Evolutionary conservation across 1,140 invertebrate species (phyloP), one percentile per base, ranked within the genome.

Genomic region (Pseudomyrmex flavicornis): DNA sequence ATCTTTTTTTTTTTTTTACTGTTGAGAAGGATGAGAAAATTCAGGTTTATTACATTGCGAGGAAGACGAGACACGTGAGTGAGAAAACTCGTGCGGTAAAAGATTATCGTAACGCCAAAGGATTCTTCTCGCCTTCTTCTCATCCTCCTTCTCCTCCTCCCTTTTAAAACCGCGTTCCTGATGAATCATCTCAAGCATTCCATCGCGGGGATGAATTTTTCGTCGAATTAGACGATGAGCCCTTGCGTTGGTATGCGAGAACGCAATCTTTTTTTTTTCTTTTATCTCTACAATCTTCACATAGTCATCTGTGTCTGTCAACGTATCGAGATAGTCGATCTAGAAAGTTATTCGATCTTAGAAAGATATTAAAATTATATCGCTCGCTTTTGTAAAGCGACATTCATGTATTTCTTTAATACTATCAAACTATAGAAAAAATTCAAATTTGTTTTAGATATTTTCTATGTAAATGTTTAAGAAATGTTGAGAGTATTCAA

Each of bases 141-240:
- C 52, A 0, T 26, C 26, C 26, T 26, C 26, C 26, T 26, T 13
- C 69, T 3, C 52, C 69, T 13, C 20, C 26, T n/a, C 61, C 61
- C 44, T 35, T 35, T 35, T 7, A 35, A 3, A 82, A 91, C 92
- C 90, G 73, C 85, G 68, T 90, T 83, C 59, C 13, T 9, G 68
- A 75, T 93, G 92, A 92, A 88, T 93, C 92, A 93, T 87, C 79
- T 66, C 1, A 82, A 62, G 76, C 70, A 89, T 87, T 72, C 84
- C 70, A 35, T 35, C 59, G 58, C 44, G 52, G 54, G 62, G 46
- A 70, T 70, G 46, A 79, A 90, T 84, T 88, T 86, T 83, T 72
- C 17, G 12, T 35, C 1, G 58, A 48, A 17, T 62, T 62, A 58
- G 69, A 82, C 70, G 35, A 85, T 56, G 74, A 52, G 73, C 59